Base-by-base conservation (phyloP, 2,113 vertebrate species). In the Neogale vison region DNA sequence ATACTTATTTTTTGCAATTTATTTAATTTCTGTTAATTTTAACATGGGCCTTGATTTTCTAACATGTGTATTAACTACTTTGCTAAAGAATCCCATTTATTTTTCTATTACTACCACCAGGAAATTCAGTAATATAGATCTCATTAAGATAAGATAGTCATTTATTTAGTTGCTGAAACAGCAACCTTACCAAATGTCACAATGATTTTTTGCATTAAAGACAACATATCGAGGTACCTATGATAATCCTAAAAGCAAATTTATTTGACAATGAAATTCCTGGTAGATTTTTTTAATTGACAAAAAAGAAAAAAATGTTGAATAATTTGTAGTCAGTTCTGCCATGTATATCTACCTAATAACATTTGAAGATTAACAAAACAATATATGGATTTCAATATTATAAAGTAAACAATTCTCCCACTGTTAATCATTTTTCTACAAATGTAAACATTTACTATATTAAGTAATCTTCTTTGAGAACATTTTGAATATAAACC, bases 211-310 rank as follows among this genome's bases (percentile, higher is more conserved):
- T 81, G 34, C 26, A 83, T 93, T 93, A 76, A 4, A 88, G 15
- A 65, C 29, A 90, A 67, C 59, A 90, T 92, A 87, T 92, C 69
- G 10, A 31, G 36, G 26, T 52, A 23, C 3, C 4, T 85, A 47
- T 80, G 18, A n/a, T 79, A 86, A 94, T 85, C 84, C 26, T 90
- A 95, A 88, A 94, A 72, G 42, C 18, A 94, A 96, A 55, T 42
- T 90, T 81, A 74, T 85, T 34, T 97, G 65, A 79, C 3, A 86
- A 57, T 57, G 13, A 5, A 67, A 93, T 84, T 96, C 6, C 72
- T 95, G 39, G 10, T 89, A 77, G 65, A 94, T 24, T 65, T 77
- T 77, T 92, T 90, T 76, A 61, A 29, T 71, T 94, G 14, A 20
- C 15, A 85, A 90, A 93, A 94, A 87, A 57, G 29, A 61, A 61